A percentile compares a stretch with the other conserved stretches of the same genome.
phyloP scores from a whole-genome alignment of 2,797 vertebrate species.

The Acrocephalus scirpaceus region DNA sequence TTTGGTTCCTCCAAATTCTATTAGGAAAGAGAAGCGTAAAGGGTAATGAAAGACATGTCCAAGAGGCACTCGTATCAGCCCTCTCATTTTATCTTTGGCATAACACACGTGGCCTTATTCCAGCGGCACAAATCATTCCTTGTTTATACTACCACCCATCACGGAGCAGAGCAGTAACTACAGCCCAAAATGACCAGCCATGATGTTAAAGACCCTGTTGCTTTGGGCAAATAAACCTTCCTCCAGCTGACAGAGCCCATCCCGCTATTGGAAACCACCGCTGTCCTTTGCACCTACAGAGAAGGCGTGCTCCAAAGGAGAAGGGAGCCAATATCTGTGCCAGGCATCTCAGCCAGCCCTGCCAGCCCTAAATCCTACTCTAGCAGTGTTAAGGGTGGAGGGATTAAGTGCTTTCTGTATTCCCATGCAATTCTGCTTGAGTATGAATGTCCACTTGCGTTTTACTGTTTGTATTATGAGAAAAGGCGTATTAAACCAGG shows the following conservation, averaged over 20 bases:
- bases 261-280: not conserved
- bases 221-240: slow-evolving; percentile 14
- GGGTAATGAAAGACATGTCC: slow-evolving; percentile 65
- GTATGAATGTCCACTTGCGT: not conserved
- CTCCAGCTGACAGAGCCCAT: not conserved
- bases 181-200: not conserved
- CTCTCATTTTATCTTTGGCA: slow-evolving; percentile 63
- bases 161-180: not conserved
- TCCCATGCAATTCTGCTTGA: not conserved
- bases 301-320: not conserved
- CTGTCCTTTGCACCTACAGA: not conserved
- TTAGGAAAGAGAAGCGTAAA: slow-evolving; percentile 47
- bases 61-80: slow-evolving; percentile 62
- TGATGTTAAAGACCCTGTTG: not conserved
- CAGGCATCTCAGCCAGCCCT: not conserved
- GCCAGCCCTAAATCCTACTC: not conserved
- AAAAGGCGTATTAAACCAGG: slow-evolving; percentile 23
- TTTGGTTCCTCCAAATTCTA: slow-evolving; percentile 60
- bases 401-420: not conserved
- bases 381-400: not conserved
- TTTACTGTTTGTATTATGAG: not conserved
- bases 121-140: slow-evolving; percentile 57
- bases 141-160: slow-evolving; percentile 58
- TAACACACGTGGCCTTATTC: slow-evolving; percentile 44
- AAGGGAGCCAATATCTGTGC: not conserved